Evolutionary conservation across 2,888 invertebrate genomes (phyloP).

Genomic region (Nomada fucata): DNA sequence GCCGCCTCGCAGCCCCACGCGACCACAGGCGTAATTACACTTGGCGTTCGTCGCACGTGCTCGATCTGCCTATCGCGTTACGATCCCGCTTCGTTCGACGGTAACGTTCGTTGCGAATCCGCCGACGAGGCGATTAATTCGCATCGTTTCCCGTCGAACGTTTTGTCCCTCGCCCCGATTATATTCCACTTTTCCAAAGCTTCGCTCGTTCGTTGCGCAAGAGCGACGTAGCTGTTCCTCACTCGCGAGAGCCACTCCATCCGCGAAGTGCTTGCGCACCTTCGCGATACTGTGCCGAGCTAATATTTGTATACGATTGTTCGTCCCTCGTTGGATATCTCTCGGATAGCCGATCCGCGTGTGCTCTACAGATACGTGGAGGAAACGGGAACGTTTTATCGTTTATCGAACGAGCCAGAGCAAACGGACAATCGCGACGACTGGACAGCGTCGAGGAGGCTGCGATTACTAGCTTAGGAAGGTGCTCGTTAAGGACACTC

Average conservation of each 20-base stretch:
- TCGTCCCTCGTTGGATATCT: no score
- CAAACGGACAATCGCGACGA: no score
- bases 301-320: no score
- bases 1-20: conserved; percentile 13
- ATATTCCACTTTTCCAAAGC: neutral
- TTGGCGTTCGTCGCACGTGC: conserved; percentile 26
- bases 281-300: no score
- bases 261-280: neutral
- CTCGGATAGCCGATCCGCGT: no score
- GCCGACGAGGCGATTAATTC: conserved; percentile 3
- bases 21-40: conserved; percentile 32
- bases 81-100: conserved; percentile 19
- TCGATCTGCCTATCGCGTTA: conserved; percentile 9
- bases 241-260: neutral
- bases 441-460: neutral
- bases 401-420: neutral
- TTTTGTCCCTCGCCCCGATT: neutral
- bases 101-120: conserved; percentile 7
- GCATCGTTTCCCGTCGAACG: neutral
- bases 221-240: neutral
- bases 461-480: neutral
- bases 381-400: no score
- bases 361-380: no score
- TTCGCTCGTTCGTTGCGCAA: neutral
- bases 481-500: no score